These are phyloP conservation scores for Coenobita brevimanus DNA, from an alignment of 1,140 invertebrate genomes.

Conservation along the genomic window DNA sequence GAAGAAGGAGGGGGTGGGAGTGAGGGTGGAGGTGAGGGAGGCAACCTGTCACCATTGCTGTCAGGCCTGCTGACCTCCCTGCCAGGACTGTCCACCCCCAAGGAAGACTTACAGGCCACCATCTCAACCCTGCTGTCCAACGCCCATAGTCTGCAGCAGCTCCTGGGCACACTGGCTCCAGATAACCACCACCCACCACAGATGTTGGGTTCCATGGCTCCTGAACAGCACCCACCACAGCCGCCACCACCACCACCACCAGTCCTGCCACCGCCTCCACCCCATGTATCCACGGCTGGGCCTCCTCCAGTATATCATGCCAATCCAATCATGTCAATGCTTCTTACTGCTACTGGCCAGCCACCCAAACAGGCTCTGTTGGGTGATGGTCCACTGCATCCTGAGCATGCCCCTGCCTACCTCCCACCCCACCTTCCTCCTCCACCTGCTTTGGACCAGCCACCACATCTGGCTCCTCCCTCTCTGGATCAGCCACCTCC, in stretches of 20 bases:
- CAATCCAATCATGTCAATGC: conserved; percentile 57
- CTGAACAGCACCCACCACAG: neutral
- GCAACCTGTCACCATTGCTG: conserved; percentile 35
- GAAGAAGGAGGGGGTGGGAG: conserved; percentile 20
- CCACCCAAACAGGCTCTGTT: conserved; percentile 47
- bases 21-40: conserved; percentile 23
- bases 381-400: conserved; percentile 68
- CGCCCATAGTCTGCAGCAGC: conserved; percentile 72
- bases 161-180: conserved; percentile 70
- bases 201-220: conserved; percentile 5
- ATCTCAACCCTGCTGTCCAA: conserved; percentile 72
- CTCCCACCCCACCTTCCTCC: conserved; percentile 75
- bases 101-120: conserved; percentile 72
- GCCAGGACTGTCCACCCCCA: conserved; percentile 49
- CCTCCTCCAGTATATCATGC: conserved; percentile 64
- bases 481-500: conserved; percentile 65
- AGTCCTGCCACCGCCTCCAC: conserved; percentile 6
- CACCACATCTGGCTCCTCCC: conserved; percentile 74
- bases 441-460: conserved; percentile 73
- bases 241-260: conserved; percentile 26
- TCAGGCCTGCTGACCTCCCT: conserved; percentile 58
- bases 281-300: conserved; percentile 67
- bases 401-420: conserved; percentile 75
- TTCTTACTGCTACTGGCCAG: conserved; percentile 52
- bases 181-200: conserved; percentile 53